phyloP scores from a whole-genome alignment of 1,140 invertebrate genomes.

The Parapsyche elsis region DNA sequence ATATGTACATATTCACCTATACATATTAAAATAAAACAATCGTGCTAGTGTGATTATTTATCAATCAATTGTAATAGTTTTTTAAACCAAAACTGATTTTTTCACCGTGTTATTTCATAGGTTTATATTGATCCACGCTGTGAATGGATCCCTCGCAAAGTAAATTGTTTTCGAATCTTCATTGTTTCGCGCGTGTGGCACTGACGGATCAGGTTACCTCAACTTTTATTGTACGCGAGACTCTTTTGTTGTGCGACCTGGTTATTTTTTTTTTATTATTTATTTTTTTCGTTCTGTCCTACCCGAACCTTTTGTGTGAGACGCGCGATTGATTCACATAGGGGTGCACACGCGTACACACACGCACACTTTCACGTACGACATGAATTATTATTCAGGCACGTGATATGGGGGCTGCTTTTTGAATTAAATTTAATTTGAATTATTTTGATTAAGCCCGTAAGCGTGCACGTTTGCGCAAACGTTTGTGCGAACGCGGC shows the following conservation, averaged over 20 bases:
- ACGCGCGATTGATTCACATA: conserved; percentile 53
- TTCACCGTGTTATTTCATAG: too few species aligned
- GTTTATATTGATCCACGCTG: background rate
- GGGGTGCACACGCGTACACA: conserved; percentile 16
- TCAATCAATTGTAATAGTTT: too few species aligned
- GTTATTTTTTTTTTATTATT: conserved; percentile 47
- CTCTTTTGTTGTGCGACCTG: conserved; percentile 42
- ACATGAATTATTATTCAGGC: conserved; percentile 52
- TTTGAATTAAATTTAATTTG: conserved; percentile 57
- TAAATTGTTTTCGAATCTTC: conserved; percentile 29
- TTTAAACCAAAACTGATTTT: too few species aligned
- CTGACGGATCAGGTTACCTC: conserved; percentile 55
- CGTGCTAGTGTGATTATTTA: too few species aligned
- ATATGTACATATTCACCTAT: background rate
- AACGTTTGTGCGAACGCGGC: background rate
- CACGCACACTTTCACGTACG: background rate
- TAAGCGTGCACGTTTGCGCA: background rate
- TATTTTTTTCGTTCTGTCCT: background rate
- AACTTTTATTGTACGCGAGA: conserved; percentile 30
- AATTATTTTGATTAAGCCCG: conserved; percentile 54
- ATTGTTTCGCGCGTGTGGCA: conserved; percentile 45
- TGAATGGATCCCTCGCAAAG: background rate
- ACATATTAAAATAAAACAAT: too few species aligned
- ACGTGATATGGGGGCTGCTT: conserved; percentile 56
- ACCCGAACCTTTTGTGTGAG: conserved; percentile 51